These are phyloP conservation scores for Pteropus alecto DNA, from an alignment of 2,113 vertebrate genomes.

Conservation along the genomic window DNA sequence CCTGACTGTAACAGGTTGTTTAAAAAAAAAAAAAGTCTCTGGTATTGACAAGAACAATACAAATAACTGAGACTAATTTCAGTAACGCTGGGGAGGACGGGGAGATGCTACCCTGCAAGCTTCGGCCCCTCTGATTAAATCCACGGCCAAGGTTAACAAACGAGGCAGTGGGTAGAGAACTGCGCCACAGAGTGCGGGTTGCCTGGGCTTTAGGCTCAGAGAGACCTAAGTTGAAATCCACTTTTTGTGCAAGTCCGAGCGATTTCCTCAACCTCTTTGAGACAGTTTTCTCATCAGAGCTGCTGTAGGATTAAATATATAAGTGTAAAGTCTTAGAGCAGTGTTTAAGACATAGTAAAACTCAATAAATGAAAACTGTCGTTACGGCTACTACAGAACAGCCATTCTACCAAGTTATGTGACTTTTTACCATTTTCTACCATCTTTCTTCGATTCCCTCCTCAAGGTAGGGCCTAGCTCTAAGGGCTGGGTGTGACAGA, in stretches of 20 bases:
- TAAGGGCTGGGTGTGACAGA: neutral
- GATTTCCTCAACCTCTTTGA: neutral
- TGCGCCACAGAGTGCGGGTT: rapidly evolving
- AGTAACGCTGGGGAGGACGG: neutral
- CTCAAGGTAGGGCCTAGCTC: neutral
- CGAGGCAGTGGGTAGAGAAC: neutral
- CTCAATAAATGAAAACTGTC: neutral
- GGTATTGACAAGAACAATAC: neutral
- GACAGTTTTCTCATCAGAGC: neutral
- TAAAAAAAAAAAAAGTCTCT: neutral
- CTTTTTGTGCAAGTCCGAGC: neutral
- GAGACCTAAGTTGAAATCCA: slow-evolving; percentile 3
- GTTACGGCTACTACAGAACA: neutral
- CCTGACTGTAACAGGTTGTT: neutral
- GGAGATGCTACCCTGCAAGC: neutral
- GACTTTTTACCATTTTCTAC: slow-evolving; percentile 24
- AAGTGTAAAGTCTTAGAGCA: neutral
- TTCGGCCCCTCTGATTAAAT: neutral
- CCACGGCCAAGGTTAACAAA: neutral
- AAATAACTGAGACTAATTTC: neutral
- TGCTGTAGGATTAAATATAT: neutral
- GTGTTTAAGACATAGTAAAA: neutral
- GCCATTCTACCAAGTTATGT: neutral
- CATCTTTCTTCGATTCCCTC: neutral
- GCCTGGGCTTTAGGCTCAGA: neutral